Base-by-base conservation (phyloP, 2,797 vertebrate genomes). In the Acanthurus tractus region DNA sequence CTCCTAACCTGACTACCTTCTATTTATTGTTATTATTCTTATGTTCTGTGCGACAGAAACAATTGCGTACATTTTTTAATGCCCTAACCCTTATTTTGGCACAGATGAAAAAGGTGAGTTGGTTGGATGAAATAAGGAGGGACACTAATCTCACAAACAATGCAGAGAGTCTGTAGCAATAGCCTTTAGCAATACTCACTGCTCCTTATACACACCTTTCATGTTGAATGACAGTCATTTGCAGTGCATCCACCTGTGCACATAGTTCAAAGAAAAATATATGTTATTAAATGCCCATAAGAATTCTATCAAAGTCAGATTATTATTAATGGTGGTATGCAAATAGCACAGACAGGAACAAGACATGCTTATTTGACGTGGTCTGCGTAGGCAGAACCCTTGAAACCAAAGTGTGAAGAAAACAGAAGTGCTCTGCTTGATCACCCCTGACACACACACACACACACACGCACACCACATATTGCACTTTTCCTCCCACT, bases 381-480 rank as follows among this genome's bases (percentile, higher is more conserved):
- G 23, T 69, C 13, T 63, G 7, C 23, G 46, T 63, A 59, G 70
- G 18, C 18, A 64, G 44, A 67, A 63, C 25, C 48, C 14, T 55
- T 73, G 61, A 74, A 59, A 63, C 18, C 56, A 67, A 64, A 67
- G 55, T 71, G 49, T 72, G 58, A 70, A 48, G 61, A 66, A 52
- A 70, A 63, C 20, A 58, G 15, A 78, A 73, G 34, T 23, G 40
- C 59, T 52, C 53, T 38, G 29, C 64, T 74, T 69, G 42, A 78
- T 80, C 53, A 62, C 14, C 25, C 22, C 48, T 77, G 63, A 81
- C 48, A 45, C 22, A 0, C 36, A 63, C 45, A 20, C 17, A 34
- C 29, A 34, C 29, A 34, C 38, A 40, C 38, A 40, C 38, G 12
- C 38, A 9, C 8, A 2, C 14, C 57, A 45, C 22, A 0, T 23